Evolutionary conservation across 2,888 invertebrate genomes (phyloP).

Genomic region (Eumacrocentrus americanus): DNA sequence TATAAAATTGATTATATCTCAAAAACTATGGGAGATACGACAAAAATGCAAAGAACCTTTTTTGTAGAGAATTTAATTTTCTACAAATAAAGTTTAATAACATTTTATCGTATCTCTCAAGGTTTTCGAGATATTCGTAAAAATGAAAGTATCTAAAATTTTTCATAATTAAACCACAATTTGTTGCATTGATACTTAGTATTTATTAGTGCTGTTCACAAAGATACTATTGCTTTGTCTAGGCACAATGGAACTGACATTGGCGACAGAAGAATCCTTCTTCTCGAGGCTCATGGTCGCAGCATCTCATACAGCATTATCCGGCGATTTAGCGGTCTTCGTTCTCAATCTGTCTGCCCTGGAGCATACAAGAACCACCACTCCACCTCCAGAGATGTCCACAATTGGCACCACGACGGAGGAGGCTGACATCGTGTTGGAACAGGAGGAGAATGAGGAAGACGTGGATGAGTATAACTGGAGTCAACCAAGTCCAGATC

Average conservation of each 20-base stretch:
- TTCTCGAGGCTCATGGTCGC: slow-evolving; percentile 70
- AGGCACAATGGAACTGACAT: slow-evolving; percentile 44
- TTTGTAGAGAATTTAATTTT: not conserved
- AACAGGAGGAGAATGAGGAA: slow-evolving; percentile 36
- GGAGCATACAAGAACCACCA: slow-evolving; percentile 47
- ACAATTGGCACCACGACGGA: slow-evolving; percentile 48
- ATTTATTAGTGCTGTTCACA: not conserved
- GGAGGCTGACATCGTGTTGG: slow-evolving; percentile 38
- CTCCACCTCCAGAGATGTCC: slow-evolving; percentile 52
- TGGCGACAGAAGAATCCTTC: slow-evolving; percentile 43
- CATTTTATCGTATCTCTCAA: not conserved
- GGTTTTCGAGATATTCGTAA: not conserved
- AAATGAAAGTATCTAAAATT: not conserved
- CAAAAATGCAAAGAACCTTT: not conserved
- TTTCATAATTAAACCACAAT: not conserved
- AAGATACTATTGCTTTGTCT: slow-evolving; percentile 19
- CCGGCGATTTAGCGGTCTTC: slow-evolving; percentile 78
- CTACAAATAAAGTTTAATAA: not conserved
- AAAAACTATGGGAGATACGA: not conserved
- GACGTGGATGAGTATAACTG: slow-evolving; percentile 25
- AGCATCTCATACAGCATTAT: slow-evolving; percentile 77
- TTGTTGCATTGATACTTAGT: not conserved
- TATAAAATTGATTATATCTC: too few species aligned
- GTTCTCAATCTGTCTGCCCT: slow-evolving; percentile 62
- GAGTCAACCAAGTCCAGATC: slow-evolving; percentile 30